Evolutionary conservation across 1,140 invertebrate genomes (phyloP).

Genomic region (Drosophila kohkoa): DNA sequence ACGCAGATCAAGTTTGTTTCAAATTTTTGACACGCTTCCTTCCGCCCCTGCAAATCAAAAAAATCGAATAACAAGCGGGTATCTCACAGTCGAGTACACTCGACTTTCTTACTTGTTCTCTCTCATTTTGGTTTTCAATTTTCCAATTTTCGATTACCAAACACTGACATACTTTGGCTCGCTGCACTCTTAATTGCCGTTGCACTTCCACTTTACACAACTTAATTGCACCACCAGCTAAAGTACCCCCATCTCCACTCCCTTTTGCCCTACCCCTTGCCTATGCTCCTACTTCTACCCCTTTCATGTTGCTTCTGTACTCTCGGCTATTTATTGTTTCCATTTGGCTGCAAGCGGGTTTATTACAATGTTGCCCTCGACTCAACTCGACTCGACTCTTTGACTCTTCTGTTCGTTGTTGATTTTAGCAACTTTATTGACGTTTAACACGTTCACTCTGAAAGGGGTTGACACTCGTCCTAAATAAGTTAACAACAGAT

Average conservation of each 20-base stretch:
- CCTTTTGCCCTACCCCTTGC: slow-evolving; percentile 2
- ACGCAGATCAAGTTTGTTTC: too few species aligned
- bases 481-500: slow-evolving; percentile 68
- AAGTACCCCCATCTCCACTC: neutral
- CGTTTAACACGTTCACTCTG: slow-evolving; percentile 69
- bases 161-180: slow-evolving; percentile 52
- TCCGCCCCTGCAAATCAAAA: too few species aligned
- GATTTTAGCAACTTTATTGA: slow-evolving; percentile 81
- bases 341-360: slow-evolving; percentile 72
- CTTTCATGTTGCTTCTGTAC: slow-evolving; percentile 20
- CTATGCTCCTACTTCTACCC: slow-evolving; percentile 1
- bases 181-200: slow-evolving; percentile 65
- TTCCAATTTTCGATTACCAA: slow-evolving; percentile 21
- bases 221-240: slow-evolving; percentile 49
- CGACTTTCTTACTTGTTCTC: neutral
- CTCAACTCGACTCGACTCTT: neutral
- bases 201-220: slow-evolving; percentile 62
- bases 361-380: slow-evolving; percentile 21
- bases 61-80: too few species aligned
- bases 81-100: too few species aligned
- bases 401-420: slow-evolving; percentile 48
- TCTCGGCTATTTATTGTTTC: slow-evolving; percentile 58
- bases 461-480: slow-evolving; percentile 38
- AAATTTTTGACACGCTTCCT: too few species aligned
- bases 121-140: slow-evolving; percentile 24